Evolutionary conservation across 2,113 vertebrate species (phyloP).

Genomic region (Malurus alboscapulatus): DNA sequence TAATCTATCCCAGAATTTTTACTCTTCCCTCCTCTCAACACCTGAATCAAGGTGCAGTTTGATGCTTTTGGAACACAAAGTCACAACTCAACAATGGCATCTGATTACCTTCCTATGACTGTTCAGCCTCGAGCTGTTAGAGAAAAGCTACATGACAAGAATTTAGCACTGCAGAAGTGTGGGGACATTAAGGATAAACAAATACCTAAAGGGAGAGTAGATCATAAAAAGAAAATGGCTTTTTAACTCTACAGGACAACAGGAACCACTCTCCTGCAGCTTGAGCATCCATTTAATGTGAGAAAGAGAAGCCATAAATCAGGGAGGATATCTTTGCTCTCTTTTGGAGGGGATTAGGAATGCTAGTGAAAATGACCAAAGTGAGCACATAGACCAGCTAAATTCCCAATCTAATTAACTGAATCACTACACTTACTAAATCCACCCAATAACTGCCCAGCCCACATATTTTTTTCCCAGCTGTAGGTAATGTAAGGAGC

Average conservation of each 20-base stretch:
- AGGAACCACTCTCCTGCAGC: neutral
- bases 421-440: neutral
- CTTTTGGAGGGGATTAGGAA: neutral
- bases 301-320: neutral
- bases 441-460: neutral
- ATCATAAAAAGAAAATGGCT: neutral
- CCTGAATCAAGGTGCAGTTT: neutral
- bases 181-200: neutral
- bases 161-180: neutral
- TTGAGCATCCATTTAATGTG: neutral
- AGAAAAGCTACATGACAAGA: neutral
- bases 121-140: neutral
- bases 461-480: neutral
- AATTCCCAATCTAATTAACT: neutral
- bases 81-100: neutral
- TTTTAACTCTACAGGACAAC: neutral
- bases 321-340: neutral
- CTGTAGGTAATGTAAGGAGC: neutral
- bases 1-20: neutral
- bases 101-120: neutral
- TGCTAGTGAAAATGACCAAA: neutral
- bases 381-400: neutral
- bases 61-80: neutral
- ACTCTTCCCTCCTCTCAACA: neutral
- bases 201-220: neutral